Base-by-base conservation (phyloP, 2,888 invertebrate species). In the Pyrocoelia pectoralis region DNA sequence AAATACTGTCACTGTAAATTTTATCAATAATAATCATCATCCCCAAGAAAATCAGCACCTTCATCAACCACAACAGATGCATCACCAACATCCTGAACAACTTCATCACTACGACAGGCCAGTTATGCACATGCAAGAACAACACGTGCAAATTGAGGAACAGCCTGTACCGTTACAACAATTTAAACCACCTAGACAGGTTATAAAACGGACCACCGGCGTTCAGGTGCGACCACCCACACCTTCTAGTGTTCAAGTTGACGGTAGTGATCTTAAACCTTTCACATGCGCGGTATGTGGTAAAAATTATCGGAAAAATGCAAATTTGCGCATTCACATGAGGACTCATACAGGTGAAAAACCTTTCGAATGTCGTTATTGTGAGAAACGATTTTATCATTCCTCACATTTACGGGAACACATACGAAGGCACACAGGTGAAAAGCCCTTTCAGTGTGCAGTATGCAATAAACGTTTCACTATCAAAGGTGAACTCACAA, bases 301-400 rank as follows among this genome's bases (percentile, higher is more conserved):
- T 2, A 80, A 80, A 68, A 74, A 70, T 18, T 80, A 80, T 54
- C 72, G 76, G 29, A 80, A 80, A 69, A 79, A 79, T 61, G 79
- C 80, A 2, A 80, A 80, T 73, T 71, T 80, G 56, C 74, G 77
- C 29, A 78, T 80, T 17, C 80, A 80, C 61, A 79, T 79, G 76
- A 64, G 80, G 56, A 79, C 78, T 2, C 80, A 80, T 65, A 80
- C 80, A 1, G 80, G 79, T 1, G 80, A 80, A 65, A 80, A 80
- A 67, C 80, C 80, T 0, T 80, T 79, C 58, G 80, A 80, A 68
- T 80, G 80, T 68, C 78, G 78, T 73, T 80, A 80, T 60, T 80
- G 80, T 68, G 79, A 77, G 38, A 80, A 79, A 70, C 73, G 78
- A 17, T 80, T 80, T 65, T 77, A 80, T 66, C 80, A 80, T 69